Conservation (phyloP, 1,140 invertebrate species). For the Cydia splendana region DNA sequence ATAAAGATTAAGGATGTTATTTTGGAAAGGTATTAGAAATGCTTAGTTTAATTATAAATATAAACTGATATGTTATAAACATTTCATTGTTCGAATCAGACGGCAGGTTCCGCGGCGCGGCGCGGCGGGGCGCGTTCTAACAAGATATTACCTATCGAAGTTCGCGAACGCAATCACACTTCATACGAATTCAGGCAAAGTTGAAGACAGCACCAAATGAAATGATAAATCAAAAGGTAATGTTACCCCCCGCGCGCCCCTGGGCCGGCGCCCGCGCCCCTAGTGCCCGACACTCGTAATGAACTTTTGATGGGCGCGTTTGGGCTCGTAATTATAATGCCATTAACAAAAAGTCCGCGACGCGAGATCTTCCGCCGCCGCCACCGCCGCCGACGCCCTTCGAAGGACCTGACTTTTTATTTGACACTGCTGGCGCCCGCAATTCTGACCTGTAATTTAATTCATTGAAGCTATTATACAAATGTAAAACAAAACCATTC, state of each 20-base stretch:
- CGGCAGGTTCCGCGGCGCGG: neutral
- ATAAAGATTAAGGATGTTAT: no score
- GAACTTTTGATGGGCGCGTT: slow-evolving; percentile 18
- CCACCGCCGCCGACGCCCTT: neutral
- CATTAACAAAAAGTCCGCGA: slow-evolving; percentile 28
- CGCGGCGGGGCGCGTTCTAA: neutral
- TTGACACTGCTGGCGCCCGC: no score
- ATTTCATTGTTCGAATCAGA: no score
- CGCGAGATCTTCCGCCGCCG: neutral
- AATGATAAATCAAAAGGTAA: slow-evolving; percentile 31
- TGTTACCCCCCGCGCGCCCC: neutral
- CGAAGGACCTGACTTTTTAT: neutral
- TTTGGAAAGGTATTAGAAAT: neutral
- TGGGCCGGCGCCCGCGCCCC: neutral
- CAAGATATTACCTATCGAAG: neutral
- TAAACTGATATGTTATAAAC: no score
- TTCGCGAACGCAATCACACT: slow-evolving; percentile 4
- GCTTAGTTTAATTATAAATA: no score
- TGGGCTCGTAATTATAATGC: slow-evolving; percentile 13
- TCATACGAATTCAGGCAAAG: slow-evolving; percentile 7
- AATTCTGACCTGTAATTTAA: no score
- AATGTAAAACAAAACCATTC: no score
- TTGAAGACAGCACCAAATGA: slow-evolving; percentile 15
- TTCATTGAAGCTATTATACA: no score
- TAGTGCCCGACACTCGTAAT: slow-evolving; percentile 17